Evolutionary conservation across 2,888 invertebrate species (phyloP), one percentile per base, ranked within the genome.

Genomic region (Catotricha subobsoleta): DNA sequence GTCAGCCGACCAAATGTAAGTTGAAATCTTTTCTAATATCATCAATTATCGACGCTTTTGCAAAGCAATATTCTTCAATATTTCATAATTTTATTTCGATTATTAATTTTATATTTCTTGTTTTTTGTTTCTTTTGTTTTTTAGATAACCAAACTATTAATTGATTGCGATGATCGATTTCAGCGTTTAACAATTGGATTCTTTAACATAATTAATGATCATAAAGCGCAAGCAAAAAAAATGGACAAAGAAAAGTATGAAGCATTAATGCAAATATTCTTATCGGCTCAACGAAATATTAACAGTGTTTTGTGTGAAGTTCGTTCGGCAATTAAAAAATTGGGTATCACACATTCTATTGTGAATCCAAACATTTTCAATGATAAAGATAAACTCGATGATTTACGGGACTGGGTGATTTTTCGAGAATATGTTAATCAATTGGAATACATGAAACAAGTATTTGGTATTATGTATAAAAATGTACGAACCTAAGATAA

Each of bases 131-230:
- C 8, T 9, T 4, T 29, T 12, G 10, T 29, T n/a, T 29, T 29
- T 13, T 6, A 35, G 3, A 21, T 19, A 7, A 18, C 18, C 18
- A 33, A 33, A 18, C 18, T 25, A 16, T 10, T 36, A 10, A 13
- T 15, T 9, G 36, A 36, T 13, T 15, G 36, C 16, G 36, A 36
- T 36, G 36, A 23, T 9, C 36, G 36, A 23, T 36, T 36, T n/a
- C 36, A 36, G 16, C 9, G 13, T 13, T 12, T 36, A 8, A 15
- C 23, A 23, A 36, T 23, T 16, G 36, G 36, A 36, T 23, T 36
- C 10, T 23, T 25, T 16, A 21, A 36, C 10, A 10, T 36, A 9
- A 21, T 36, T 10, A 13, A 36, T 9, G 21, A 21, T 10, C 25
- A 25, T 10, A 16, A 25, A 21, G n/a, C 13, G 9, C 8, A 34